These are phyloP conservation scores for Steinernema hermaphroditum DNA, from an alignment of 2,888 invertebrate species.

Conservation along the genomic window DNA sequence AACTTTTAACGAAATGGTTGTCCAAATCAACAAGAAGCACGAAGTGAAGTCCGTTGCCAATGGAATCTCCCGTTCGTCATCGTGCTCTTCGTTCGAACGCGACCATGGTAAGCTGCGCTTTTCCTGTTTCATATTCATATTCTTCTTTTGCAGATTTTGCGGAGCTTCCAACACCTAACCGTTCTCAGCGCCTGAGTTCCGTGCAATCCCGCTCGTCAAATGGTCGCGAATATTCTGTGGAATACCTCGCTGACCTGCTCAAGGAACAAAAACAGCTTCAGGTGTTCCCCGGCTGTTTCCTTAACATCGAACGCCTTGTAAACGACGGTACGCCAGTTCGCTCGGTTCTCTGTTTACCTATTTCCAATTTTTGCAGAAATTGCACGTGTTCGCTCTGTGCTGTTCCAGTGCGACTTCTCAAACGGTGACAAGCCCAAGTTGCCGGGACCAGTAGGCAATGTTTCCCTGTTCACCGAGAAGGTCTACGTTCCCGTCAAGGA, in stretches of 20 bases:
- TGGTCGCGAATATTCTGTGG: conserved; percentile 38
- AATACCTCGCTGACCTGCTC: conserved; percentile 54
- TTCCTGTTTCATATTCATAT: not conserved
- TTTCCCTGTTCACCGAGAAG: conserved; percentile 94
- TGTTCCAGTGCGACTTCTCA: conserved; percentile 97
- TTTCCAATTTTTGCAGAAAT: conserved; percentile 96
- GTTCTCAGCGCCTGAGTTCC: not conserved
- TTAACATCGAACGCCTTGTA: conserved; percentile 57
- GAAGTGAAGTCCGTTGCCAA: no score
- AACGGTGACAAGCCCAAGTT: conserved; percentile 73
- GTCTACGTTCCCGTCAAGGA: conserved; percentile 99
- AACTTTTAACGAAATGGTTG: no score
- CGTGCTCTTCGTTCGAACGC: not conserved
- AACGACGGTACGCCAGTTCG: conserved; percentile 48
- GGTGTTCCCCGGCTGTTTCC: conserved; percentile 55
- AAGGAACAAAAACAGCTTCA: conserved; percentile 59
- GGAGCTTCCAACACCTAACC: not conserved
- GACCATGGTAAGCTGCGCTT: not conserved
- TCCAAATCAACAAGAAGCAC: no score
- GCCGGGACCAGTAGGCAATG: conserved; percentile 66
- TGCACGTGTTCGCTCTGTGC: conserved; percentile 89
- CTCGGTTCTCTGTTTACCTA: not conserved
- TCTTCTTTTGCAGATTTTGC: no score
- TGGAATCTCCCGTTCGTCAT: not conserved
- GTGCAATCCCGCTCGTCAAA: not conserved